These are phyloP conservation scores for Amphimallon solstitiale DNA, from an alignment of 2,888 invertebrate species.

Conservation along the genomic window DNA sequence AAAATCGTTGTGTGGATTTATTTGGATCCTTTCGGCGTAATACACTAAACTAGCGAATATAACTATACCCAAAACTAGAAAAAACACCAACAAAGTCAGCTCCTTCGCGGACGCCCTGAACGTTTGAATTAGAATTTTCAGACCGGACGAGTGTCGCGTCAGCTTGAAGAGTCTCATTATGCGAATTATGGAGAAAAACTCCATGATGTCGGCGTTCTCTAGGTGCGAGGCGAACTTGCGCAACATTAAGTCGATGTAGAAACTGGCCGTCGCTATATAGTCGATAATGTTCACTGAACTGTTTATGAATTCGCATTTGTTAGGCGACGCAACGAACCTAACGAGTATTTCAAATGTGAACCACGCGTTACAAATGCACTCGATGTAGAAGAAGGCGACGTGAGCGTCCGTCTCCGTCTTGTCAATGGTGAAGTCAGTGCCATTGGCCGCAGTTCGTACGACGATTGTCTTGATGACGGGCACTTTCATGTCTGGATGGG, in stretches of 20 bases:
- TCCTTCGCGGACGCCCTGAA: constrained; percentile 98
- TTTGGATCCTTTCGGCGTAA: constrained; percentile 93
- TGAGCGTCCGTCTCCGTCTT: constrained; percentile 95
- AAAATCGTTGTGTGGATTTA: constrained; percentile 96
- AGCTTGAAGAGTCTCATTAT: constrained; percentile 98
- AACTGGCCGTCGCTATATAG: constrained; percentile 97
- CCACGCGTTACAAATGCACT: constrained; percentile 99
- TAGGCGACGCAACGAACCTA: constrained; percentile 88
- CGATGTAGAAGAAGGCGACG: constrained; percentile 97
- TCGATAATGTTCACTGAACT: constrained; percentile 98
- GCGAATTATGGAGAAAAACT: constrained; percentile 97
- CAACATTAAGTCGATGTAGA: constrained; percentile 93
- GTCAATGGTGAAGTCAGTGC: constrained; percentile 86
- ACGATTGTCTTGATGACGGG: constrained; percentile 86
- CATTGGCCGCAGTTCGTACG: constrained; percentile 79
- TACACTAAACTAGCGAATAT: constrained; percentile 98
- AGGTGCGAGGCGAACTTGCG: constrained; percentile 91
- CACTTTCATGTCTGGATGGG: constrained; percentile 97
- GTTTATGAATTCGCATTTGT: constrained; percentile 93
- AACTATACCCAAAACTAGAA: constrained; percentile 96
- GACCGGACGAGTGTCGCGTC: constrained; percentile 95
- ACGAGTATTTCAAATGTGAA: constrained; percentile 95
- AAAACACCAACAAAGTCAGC: constrained; percentile 94
- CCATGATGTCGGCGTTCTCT: constrained; percentile 94
- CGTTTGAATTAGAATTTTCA: constrained; percentile 98